Conservation (phyloP, 2,888 invertebrate species). For the Agrypnus murinus region DNA sequence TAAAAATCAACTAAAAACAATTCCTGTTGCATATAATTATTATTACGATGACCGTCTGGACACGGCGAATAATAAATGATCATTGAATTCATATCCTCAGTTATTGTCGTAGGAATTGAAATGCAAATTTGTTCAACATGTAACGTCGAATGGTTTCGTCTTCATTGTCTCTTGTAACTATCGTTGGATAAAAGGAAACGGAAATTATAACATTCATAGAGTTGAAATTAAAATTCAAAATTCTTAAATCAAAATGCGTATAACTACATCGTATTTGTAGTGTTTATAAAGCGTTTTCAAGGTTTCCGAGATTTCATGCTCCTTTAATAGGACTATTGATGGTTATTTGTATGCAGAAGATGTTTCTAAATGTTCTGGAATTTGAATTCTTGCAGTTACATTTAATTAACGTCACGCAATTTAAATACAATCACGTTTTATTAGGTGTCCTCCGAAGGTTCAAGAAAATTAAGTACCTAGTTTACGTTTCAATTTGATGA, state of each 20-base stretch:
- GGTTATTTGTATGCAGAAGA: constrained; percentile 18
- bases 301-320: constrained; percentile 13
- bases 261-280: constrained; percentile 15
- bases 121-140: constrained; percentile 38
- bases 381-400: constrained; percentile 4
- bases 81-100: constrained; percentile 36
- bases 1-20: constrained; percentile 24
- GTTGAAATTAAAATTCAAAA: constrained; percentile 19
- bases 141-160: constrained; percentile 16
- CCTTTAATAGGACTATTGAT: not conserved
- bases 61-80: constrained; percentile 37
- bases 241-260: constrained; percentile 8
- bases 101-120: constrained; percentile 45
- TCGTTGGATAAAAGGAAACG: no score
- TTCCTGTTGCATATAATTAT: constrained; percentile 1
- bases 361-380: constrained; percentile 17
- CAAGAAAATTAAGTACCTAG: no score
- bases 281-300: constrained; percentile 19
- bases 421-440: constrained; percentile 29
- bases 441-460: constrained; percentile 13
- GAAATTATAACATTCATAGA: not conserved
- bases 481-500: no score
- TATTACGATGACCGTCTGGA: constrained; percentile 36
- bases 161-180: not conserved
- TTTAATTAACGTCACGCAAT: constrained; percentile 11